Base-by-base conservation (phyloP, 2,888 invertebrate species). In the Orchesella flavescens region DNA sequence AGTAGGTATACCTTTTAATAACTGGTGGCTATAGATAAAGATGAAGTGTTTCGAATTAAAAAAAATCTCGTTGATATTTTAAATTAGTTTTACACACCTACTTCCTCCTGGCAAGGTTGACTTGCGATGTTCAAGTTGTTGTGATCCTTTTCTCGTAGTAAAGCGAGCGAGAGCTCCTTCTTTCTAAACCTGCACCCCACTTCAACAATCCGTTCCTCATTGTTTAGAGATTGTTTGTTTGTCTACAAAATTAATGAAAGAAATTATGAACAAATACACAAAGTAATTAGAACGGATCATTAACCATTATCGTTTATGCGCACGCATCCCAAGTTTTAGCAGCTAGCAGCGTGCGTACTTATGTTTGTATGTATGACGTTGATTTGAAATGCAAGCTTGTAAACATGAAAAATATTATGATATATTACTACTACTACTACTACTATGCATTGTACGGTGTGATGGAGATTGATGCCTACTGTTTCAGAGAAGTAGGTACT, bases 51-150 rank as follows among this genome's bases (percentile, higher is more conserved):
- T 19, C 12, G 21, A 59, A 15, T 59, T 59, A 53, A 53, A 53
- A 53, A 53, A 53, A 53, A 17, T 57, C 17, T 19, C 10, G 63
- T 23, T 21, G 24, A 63, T 63, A 71, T 34, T 78, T 71, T 59
- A 71, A 78, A 63, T 53, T 46, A 71, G 49, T 59, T 49, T 21
- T 65, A 61, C 73, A 80, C 81, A 4, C 81, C 81, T 53, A 81
- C 75, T 81, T 81, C 81, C 81, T 81, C 81, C 74, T 69, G 81
- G 81, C 75, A 81, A 81, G 81, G 75, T 75, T 81, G 69, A 74
- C 81, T 79, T 57, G 63, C 43, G 24, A 61, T n/a, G 24, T 66
- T 23, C 15, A 23, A 19, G 34, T 66, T 3, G 55, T 34, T 12
- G n/a, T 69, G 10, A 24, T 53, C 23, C 21, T n/a, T 61, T 46